Conservation (phyloP, 1,140 invertebrate species). For the Pseudomyrmex concolor region DNA sequence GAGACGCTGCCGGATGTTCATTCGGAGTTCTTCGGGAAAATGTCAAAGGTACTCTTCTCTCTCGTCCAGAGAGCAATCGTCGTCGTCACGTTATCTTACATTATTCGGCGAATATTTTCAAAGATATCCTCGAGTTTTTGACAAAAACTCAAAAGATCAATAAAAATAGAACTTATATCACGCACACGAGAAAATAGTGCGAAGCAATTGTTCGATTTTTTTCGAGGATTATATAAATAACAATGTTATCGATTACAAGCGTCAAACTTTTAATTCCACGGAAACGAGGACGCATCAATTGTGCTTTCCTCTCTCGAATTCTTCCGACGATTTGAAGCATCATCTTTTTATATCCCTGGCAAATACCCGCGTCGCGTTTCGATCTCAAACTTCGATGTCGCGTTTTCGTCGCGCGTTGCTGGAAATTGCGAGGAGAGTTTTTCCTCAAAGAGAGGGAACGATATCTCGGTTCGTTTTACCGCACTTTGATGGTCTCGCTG, state of each 20-base stretch:
- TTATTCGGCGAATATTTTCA: background rate
- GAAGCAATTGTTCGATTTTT: background rate
- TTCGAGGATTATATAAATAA: background rate
- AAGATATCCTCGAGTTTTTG: background rate
- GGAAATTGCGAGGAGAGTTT: conserved; percentile 5
- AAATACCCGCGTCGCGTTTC: background rate
- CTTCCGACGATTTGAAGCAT: background rate
- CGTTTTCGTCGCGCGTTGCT: background rate
- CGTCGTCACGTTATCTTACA: background rate
- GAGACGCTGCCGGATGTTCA: background rate
- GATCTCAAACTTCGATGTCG: background rate
- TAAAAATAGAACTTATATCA: too few species aligned
- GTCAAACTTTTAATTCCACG: background rate
- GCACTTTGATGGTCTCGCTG: background rate
- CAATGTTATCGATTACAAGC: background rate
- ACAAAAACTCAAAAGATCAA: too few species aligned
- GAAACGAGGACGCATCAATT: too few species aligned
- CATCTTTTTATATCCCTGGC: background rate
- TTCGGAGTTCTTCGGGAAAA: conserved; percentile 18
- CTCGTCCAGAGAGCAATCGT: background rate
- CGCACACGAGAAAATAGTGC: too few species aligned
- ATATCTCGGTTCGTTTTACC: background rate
- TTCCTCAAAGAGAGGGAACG: background rate
- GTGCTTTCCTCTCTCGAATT: background rate
- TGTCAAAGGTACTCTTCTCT: conserved; percentile 35